phyloP scores from a whole-genome alignment of 2,797 vertebrate species.

The Catamblyrhynchus diadema region DNA sequence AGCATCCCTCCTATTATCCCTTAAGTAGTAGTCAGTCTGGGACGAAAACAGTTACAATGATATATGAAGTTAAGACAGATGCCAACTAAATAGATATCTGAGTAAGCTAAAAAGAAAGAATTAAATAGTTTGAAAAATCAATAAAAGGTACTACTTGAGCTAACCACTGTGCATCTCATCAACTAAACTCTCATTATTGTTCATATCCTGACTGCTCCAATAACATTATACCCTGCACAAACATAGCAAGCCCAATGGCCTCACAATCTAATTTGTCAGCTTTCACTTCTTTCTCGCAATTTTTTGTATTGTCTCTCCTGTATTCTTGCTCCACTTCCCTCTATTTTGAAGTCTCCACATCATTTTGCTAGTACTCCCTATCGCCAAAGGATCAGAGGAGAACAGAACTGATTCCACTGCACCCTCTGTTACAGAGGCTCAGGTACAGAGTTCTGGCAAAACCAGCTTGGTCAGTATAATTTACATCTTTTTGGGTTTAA shows the following conservation, averaged over 20 bases:
- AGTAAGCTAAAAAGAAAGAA: conserved; percentile 70
- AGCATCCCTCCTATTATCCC: conserved; percentile 68
- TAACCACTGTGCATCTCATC: conserved; percentile 68
- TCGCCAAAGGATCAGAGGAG: background rate
- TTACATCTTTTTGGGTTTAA: background rate
- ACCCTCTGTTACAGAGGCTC: background rate
- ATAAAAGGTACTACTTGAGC: conserved; percentile 67
- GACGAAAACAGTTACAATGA: conserved; percentile 74
- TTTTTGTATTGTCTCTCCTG: background rate
- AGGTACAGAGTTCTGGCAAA: background rate
- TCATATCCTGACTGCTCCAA: background rate
- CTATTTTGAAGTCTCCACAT: background rate
- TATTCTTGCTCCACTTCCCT: background rate
- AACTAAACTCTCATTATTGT: conserved; percentile 49
- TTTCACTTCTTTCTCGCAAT: background rate
- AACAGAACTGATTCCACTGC: background rate
- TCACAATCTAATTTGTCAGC: conserved; percentile 1
- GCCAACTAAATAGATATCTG: conserved; percentile 72
- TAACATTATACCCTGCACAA: background rate
- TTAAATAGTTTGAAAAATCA: conserved; percentile 73
- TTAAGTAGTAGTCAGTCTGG: conserved; percentile 72
- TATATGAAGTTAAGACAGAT: conserved; percentile 77
- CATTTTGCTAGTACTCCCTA: background rate
- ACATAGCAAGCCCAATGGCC: background rate
- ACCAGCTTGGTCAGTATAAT: background rate